Conservation (phyloP, 1,140 invertebrate species). For the Drosophila guanche region DNA sequence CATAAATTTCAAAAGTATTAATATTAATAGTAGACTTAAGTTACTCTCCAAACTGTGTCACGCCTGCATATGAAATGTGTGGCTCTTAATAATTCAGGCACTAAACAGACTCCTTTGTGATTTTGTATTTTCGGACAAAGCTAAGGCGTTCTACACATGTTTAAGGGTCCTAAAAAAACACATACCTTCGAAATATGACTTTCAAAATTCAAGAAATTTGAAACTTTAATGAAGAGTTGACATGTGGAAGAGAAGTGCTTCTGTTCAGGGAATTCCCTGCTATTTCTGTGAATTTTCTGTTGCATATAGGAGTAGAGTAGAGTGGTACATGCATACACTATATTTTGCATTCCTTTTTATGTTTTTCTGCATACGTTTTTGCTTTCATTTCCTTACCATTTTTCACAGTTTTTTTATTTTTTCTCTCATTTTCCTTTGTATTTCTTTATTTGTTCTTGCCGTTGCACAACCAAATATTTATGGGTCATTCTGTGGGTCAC, state of each 20-base stretch:
- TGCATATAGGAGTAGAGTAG: too few species aligned
- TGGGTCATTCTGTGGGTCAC: slow-evolving; percentile 44
- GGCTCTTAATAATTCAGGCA: slow-evolving; percentile 15
- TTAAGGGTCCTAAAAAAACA: slow-evolving; percentile 16
- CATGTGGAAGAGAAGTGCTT: neutral
- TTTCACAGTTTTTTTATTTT: slow-evolving; percentile 6
- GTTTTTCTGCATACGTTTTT: slow-evolving; percentile 11
- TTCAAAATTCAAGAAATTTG: neutral
- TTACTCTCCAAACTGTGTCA: slow-evolving; percentile 7
- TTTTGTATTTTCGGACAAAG: slow-evolving; percentile 18
- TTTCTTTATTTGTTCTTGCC: slow-evolving; percentile 25
- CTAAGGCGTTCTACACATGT: slow-evolving; percentile 25
- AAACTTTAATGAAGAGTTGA: neutral
- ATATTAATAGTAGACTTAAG: slow-evolving; percentile 35
- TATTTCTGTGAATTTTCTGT: too few species aligned
- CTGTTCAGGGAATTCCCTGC: neutral
- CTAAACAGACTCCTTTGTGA: slow-evolving; percentile 15
- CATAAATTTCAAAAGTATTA: slow-evolving; percentile 44
- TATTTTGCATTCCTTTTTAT: slow-evolving; percentile 42
- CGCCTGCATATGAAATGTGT: slow-evolving; percentile 30
- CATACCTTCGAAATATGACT: neutral
- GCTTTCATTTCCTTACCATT: slow-evolving; percentile 13
- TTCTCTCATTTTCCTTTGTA: slow-evolving; percentile 15
- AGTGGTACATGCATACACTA: slow-evolving; percentile 3
- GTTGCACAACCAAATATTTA: slow-evolving; percentile 37